Evolutionary conservation across 2,888 invertebrate species (phyloP).

Genomic region (Meiosimyza platycephala): DNA sequence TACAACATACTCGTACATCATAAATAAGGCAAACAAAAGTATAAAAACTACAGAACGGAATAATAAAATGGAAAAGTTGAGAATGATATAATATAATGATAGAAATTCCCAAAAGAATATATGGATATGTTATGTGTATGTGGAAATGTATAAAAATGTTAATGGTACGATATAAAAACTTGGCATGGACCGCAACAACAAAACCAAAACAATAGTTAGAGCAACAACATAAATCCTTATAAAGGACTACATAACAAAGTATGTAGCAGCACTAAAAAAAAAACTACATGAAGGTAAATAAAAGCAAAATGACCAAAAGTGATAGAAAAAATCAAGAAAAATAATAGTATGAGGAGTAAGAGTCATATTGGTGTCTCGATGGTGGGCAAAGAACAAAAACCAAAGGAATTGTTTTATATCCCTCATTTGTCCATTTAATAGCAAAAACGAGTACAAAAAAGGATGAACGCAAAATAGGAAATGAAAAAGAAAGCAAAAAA

Average conservation of each 20-base stretch:
- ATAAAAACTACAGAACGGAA: conserved; percentile 38
- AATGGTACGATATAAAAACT: conserved; percentile 31
- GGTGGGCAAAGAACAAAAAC: conserved; percentile 48
- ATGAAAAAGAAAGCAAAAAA: neutral
- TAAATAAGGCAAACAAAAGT: conserved; percentile 22
- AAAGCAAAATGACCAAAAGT: conserved; percentile 21
- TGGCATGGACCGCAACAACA: conserved; percentile 33
- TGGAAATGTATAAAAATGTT: conserved; percentile 37
- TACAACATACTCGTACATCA: neutral
- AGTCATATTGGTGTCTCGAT: conserved; percentile 23
- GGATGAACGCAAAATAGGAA: neutral
- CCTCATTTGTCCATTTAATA: conserved; percentile 65
- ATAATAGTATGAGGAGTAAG: conserved; percentile 9
- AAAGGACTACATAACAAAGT: conserved; percentile 43
- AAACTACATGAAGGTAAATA: neutral
- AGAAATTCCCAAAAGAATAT: conserved; percentile 51
- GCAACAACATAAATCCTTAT: conserved; percentile 40
- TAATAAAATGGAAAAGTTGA: conserved; percentile 40
- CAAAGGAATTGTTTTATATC: conserved; percentile 65
- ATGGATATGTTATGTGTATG: neutral
- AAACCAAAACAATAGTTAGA: conserved; percentile 24
- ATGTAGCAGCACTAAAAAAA: conserved; percentile 12
- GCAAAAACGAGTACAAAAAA: conserved; percentile 54
- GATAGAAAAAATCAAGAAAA: conserved; percentile 9
- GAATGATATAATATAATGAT: conserved; percentile 39